These are phyloP conservation scores for Pyrgus malvae DNA, from an alignment of 2,888 invertebrate species.

Conservation along the genomic window DNA sequence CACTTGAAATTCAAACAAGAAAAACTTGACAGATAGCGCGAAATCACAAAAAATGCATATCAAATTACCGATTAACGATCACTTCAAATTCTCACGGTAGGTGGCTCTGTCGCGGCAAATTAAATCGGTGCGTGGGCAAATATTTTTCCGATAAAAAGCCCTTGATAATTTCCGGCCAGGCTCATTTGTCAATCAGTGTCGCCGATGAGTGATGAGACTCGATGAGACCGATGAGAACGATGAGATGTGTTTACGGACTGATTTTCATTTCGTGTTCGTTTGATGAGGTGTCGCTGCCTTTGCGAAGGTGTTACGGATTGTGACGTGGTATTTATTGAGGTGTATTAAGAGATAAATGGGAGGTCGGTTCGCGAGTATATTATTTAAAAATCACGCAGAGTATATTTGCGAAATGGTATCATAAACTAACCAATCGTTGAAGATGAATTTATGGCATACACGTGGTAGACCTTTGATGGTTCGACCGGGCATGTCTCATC, in stretches of 20 bases:
- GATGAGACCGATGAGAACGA: neutral
- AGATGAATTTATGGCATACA: too few relatives aligned
- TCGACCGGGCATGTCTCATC: too few relatives aligned
- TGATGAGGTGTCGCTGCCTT: constrained; percentile 4
- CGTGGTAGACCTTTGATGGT: too few relatives aligned
- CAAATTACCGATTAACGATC: constrained; percentile 3
- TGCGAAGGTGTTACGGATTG: neutral
- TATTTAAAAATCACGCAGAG: too few relatives aligned
- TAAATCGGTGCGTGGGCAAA: constrained; percentile 19
- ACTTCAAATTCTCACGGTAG: constrained; percentile 5
- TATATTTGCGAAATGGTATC: too few relatives aligned
- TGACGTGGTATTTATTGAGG: too few relatives aligned
- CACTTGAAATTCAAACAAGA: too few relatives aligned
- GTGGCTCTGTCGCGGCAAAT: neutral
- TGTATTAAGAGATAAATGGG: too few relatives aligned
- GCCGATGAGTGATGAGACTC: constrained; percentile 23
- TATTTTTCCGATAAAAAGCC: constrained; percentile 23
- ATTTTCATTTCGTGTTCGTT: constrained; percentile 8
- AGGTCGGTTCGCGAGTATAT: too few relatives aligned
- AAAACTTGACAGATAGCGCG: neutral
- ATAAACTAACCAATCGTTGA: too few relatives aligned
- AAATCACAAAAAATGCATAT: neutral
- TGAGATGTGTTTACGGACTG: constrained; percentile 3
- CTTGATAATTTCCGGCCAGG: constrained; percentile 19
- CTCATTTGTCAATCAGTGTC: constrained; percentile 32